Base-by-base conservation (phyloP, 2,113 vertebrate species). In the Tupaia tana region DNA sequence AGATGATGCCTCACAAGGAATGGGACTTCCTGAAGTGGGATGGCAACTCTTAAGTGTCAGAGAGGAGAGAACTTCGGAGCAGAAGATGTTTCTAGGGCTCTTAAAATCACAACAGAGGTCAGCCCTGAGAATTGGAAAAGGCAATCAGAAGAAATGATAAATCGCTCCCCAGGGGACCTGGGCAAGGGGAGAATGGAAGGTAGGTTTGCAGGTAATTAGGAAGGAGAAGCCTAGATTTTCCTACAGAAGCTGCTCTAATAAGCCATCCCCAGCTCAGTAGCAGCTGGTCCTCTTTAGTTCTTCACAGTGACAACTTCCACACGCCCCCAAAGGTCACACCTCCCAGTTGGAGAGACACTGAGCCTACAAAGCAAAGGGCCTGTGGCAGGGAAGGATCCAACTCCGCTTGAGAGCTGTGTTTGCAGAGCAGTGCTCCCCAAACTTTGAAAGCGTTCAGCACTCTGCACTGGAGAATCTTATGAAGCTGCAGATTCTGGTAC, bases 41-140 rank as follows among this genome's bases (percentile, higher is more conserved):
- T 91, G 67, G 31, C 24, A 73, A 20, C 29, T 89, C 58, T 54
- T 61, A 89, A 71, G 22, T 24, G 29, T 25, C 58, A 95, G 64
- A 90, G 20, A 22, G 64, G 24, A 93, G 25, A 69, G 61, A 92
- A 79, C 56, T 86, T 54, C 58, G 27, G 52, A 93, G 64, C 34
- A 95, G 71, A 54, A 58, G 43, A 66, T 54, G 10, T 75, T 95
- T 81, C 61, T 24, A 84, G 66, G 70, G 25, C 24, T 77, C 85
- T 67, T 77, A 78, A 89, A 69, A 87, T 85, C n/a, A 90, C n/a
- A 59, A 52, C 31, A n/a, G 34, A 70, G 73, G n/a, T 81, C 69
- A 95, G 31, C 19, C 9, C 63, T 88, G 86, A 95, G 43, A 69
- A 83, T 18, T 71, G 31, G 75, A 88, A 81, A 81, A 95, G 69